Evolutionary conservation across 2,113 vertebrate species (phyloP).

Genomic region (Pomatorhinus ruficollis): DNA sequence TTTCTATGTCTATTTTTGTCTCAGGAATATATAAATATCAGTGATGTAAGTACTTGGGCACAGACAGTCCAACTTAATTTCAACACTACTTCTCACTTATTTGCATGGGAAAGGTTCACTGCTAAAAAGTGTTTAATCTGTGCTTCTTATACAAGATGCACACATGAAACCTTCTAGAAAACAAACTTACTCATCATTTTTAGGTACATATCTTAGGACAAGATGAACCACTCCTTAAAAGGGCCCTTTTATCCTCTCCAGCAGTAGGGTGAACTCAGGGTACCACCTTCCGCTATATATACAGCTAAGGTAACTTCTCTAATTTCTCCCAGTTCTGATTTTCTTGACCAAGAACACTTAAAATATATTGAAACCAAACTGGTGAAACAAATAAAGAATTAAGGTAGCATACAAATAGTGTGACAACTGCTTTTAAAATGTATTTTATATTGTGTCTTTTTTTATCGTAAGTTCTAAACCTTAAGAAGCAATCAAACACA

Average conservation of each 20-base stretch:
- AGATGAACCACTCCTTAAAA: not conserved
- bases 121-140: not conserved
- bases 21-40: not conserved
- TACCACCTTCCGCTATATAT: not conserved
- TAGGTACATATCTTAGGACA: not conserved
- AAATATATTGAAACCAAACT: not conserved
- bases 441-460: not conserved
- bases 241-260: not conserved
- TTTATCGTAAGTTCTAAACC: not conserved
- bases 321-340: not conserved
- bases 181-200: not conserved
- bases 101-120: not conserved
- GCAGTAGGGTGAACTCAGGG: not conserved
- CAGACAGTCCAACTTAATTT: not conserved
- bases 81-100: not conserved
- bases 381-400: not conserved
- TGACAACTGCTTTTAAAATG: not conserved
- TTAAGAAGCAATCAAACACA: not conserved
- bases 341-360: not conserved
- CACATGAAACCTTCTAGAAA: not conserved
- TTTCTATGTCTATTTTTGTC: not conserved
- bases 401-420: not conserved
- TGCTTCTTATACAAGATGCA: not conserved
- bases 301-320: not conserved
- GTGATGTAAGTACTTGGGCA: not conserved